Conservation (phyloP, 2,797 vertebrate genomes). For the Hozukius guyotensis region DNA sequence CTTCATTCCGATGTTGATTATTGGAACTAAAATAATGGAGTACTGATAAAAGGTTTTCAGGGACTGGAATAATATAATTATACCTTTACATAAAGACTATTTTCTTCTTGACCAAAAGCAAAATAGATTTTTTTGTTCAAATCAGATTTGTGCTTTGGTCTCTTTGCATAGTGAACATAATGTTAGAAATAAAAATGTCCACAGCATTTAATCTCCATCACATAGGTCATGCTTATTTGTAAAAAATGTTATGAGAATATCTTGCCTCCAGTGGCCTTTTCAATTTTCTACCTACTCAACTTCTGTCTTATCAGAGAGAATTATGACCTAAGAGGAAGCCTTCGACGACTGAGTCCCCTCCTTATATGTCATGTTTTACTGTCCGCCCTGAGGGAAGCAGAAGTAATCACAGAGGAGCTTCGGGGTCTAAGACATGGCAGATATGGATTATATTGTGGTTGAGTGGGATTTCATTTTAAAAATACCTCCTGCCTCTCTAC, state of each 20-base stretch:
- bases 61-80: background rate
- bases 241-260: background rate
- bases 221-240: background rate
- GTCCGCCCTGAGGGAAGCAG: slow-evolving; percentile 7
- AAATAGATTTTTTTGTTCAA: background rate
- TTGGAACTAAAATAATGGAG: background rate
- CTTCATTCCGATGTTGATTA: background rate
- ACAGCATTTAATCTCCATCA: background rate
- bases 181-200: background rate
- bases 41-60: background rate
- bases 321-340: background rate
- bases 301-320: slow-evolving; percentile 6
- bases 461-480: slow-evolving; percentile 5
- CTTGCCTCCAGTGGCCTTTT: slow-evolving; percentile 6
- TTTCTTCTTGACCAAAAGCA: too few species aligned
- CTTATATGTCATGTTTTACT: slow-evolving; percentile 17
- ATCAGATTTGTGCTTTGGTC: background rate
- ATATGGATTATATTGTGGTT: slow-evolving; percentile 1
- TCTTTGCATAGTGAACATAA: background rate
- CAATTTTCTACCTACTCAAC: slow-evolving; percentile 1
- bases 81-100: too few species aligned
- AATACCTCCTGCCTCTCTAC: background rate
- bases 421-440: background rate
- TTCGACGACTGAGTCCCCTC: background rate
- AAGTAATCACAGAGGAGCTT: slow-evolving; percentile 7